Conservation (phyloP, 2,113 vertebrate species). For the Platysternon megacephalum region DNA sequence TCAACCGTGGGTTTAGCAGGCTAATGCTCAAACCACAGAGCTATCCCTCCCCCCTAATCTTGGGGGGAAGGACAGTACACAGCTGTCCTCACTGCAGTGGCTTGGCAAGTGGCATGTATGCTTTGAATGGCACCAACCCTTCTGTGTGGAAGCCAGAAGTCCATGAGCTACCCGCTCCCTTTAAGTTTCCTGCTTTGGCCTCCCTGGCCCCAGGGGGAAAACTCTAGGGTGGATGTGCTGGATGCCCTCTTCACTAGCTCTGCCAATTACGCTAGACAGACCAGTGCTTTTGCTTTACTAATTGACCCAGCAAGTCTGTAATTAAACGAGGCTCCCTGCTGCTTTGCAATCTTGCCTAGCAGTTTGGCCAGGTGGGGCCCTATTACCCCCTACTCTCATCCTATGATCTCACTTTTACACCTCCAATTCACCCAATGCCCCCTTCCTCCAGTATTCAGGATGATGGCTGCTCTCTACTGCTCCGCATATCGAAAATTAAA, state of each 20-base stretch:
- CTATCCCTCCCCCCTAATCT: background rate
- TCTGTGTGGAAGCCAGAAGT: fast-evolving
- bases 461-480: background rate
- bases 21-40: too few relatives aligned
- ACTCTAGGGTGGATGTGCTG: background rate
- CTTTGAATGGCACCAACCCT: background rate
- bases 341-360: background rate
- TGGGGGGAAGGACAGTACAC: fast-evolving
- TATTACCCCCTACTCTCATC: background rate
- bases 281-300: background rate
- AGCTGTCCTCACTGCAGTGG: background rate
- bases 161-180: background rate
- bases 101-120: background rate
- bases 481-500: background rate
- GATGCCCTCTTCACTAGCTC: background rate
- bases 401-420: conserved; percentile 15
- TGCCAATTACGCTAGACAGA: conserved; percentile 52
- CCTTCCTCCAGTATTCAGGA: background rate
- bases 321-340: conserved; percentile 38
- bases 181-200: background rate
- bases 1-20: too few relatives aligned
- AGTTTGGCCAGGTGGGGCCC: conserved; percentile 19
- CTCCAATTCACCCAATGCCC: background rate
- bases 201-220: background rate
- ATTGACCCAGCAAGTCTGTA: conserved; percentile 13